Base-by-base conservation (phyloP, 2,113 vertebrate genomes). In the Actinemys pallida region DNA sequence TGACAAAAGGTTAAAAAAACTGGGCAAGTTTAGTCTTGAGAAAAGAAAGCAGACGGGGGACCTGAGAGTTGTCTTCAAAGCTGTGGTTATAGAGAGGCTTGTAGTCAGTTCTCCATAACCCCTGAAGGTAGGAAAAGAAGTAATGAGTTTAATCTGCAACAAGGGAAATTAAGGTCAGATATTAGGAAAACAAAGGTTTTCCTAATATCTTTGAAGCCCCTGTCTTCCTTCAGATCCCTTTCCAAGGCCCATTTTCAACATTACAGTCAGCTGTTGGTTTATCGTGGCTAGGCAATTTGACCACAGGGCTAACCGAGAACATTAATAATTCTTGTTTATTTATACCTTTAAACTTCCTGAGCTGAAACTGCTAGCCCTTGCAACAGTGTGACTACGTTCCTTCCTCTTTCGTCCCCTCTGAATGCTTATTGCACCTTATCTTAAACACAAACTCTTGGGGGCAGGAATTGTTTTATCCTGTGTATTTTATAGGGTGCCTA, bases 401-500 rank as follows among this genome's bases (percentile, higher is more conserved):
- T 47, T 22, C 2, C 87, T 27, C 4, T 7, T 2, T 35, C 69
- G 24, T 3, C 31, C 5, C 0, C 0, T 5, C 4, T 0, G 11
- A 56, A 52, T 10, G n/a, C 87, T 0, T 3, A 10, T 0, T 1
- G 20, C 31, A 29, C 56, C 87, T 72, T 57, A 20, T 47, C 31
- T 65, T n/a, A 65, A 65, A 65, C n/a, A 4, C n/a, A 72, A 72
- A 39, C 65, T 72, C n/a, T 39, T 22, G n/a, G 65, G 65, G 65
- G 9, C n/a, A 72, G 35, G 19, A 20, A 20, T 39, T 1, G 9
- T 19, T 22, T 35, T n/a, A 72, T 22, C 17, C n/a, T 20, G 35
- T 10, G 35, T 20, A 5, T 19, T n/a, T 16, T 69, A n/a, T 20
- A 39, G 19, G 35, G 65, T 69, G 65, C 7, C 65, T 20, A 39